Evolutionary conservation across 2,888 invertebrate genomes (phyloP).

Genomic region (Norana najaformis): DNA sequence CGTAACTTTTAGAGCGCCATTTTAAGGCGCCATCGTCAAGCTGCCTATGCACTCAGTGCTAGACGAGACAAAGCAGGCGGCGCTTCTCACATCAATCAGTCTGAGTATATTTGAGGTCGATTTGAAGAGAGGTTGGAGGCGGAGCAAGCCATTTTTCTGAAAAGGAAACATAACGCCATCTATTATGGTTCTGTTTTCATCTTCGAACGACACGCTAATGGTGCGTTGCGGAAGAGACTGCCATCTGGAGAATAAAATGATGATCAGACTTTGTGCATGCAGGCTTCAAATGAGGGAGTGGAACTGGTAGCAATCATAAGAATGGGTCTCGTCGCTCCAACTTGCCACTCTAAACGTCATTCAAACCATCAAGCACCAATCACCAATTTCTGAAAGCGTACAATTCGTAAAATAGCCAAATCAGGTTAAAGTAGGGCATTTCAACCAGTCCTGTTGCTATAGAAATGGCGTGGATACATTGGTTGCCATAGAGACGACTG

Average conservation of each 20-base stretch:
- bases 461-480: neutral
- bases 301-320: neutral
- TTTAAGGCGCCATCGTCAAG: neutral
- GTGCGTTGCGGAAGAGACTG: neutral
- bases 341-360: neutral
- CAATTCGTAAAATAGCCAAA: neutral
- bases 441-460: neutral
- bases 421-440: neutral
- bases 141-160: neutral
- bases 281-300: neutral
- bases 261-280: neutral
- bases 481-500: neutral
- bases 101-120: neutral
- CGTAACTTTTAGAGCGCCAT: neutral
- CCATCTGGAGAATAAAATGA: neutral
- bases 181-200: neutral
- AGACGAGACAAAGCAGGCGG: neutral
- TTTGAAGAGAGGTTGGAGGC: neutral
- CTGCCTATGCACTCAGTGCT: neutral
- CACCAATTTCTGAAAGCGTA: neutral
- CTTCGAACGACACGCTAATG: neutral
- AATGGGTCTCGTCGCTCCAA: neutral
- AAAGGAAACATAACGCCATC: slow-evolving; percentile 8
- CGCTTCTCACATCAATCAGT: neutral
- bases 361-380: neutral